Evolutionary conservation across 2,113 vertebrate species (phyloP).

Genomic region (western clawed frog (Xenopus tropicalis)): DNA sequence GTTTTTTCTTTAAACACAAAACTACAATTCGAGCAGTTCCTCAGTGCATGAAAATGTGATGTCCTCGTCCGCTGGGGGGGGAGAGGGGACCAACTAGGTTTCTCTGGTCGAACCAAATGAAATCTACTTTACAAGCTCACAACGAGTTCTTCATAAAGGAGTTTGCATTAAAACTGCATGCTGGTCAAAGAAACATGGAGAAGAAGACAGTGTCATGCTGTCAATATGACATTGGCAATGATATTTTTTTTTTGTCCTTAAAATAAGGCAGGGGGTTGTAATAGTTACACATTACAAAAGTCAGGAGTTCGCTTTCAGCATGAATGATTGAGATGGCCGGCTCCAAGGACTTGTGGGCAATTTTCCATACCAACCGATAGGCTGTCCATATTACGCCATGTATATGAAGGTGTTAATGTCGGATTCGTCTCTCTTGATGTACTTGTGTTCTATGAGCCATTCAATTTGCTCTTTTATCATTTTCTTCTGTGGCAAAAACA

Average conservation of each 20-base stretch:
- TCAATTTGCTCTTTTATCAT: slow-evolving; percentile 99
- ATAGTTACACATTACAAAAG: slow-evolving; percentile 66
- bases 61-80: slow-evolving; percentile 33
- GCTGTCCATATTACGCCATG: slow-evolving; percentile 77
- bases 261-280: slow-evolving; percentile 80
- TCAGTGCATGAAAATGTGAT: slow-evolving; percentile 70
- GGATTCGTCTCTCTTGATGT: slow-evolving; percentile 93
- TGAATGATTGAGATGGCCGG: slow-evolving; percentile 59
- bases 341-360: slow-evolving; percentile 50
- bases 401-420: slow-evolving; percentile 99
- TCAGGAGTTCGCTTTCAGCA: slow-evolving; percentile 66
- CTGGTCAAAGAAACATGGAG: slow-evolving; percentile 85
- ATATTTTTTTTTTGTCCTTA: slow-evolving; percentile 62
- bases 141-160: slow-evolving; percentile 78
- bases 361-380: slow-evolving; percentile 30
- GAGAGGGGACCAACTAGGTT: slow-evolving; percentile 47
- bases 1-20: slow-evolving; percentile 24
- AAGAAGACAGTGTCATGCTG: slow-evolving; percentile 81
- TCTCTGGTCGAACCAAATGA: slow-evolving; percentile 60
- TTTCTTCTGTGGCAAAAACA: slow-evolving; percentile 99
- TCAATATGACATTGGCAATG: slow-evolving; percentile 83
- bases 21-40: slow-evolving; percentile 63
- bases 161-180: slow-evolving; percentile 89
- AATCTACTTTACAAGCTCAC: slow-evolving; percentile 67
- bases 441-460: slow-evolving; percentile 99